Base-by-base conservation (phyloP, 2,113 vertebrate species). In the Pogona vitticeps region DNA sequence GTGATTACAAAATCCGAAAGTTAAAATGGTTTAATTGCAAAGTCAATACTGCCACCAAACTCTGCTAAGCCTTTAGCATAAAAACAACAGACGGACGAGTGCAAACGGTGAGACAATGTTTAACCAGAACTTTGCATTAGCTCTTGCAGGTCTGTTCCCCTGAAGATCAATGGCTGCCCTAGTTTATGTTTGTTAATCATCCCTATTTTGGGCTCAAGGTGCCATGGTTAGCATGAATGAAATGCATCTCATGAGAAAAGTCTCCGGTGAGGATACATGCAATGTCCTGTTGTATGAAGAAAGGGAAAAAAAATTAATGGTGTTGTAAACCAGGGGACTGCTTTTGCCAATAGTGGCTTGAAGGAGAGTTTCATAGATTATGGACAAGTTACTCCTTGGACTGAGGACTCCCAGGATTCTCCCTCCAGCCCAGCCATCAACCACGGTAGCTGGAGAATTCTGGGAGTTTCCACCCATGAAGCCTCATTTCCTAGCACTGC, bases 1-100 rank as follows among this genome's bases (percentile, higher is more conserved):
- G 97, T 98, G 98, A 99, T 98, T 99, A 98, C 98, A 98, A 98
- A 98, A 98, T 98, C 97, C 97, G 96, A 97, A 97, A 97, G 97
- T 98, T 98, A 98, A 98, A 98, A 99, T 98, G 98, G 98, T 99
- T 99, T 99, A 99, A 99, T 99, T 99, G 97, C 99, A 98, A 97
- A 98, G 98, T 99, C 98, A 99, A 99, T 98, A 99, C 97, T 96
- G 97, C 95, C 96, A 95, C 96, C 97, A 98, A 98, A 97, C 98
- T 97, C 97, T 96, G 96, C 96, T 90, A 92, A 96, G 96, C 93
- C 98, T 97, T 97, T 88, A 96, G 97, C 92, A 96, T 98, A 98
- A 99, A 99, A 99, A 99, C 98, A 99, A 98, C 98, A 99, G 98
- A 98, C 97, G 98, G 99, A 93, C 91, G 94, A 98, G 97, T 93